phyloP scores from a whole-genome alignment of 2,888 invertebrate genomes.

The Coleophora deauratella region DNA sequence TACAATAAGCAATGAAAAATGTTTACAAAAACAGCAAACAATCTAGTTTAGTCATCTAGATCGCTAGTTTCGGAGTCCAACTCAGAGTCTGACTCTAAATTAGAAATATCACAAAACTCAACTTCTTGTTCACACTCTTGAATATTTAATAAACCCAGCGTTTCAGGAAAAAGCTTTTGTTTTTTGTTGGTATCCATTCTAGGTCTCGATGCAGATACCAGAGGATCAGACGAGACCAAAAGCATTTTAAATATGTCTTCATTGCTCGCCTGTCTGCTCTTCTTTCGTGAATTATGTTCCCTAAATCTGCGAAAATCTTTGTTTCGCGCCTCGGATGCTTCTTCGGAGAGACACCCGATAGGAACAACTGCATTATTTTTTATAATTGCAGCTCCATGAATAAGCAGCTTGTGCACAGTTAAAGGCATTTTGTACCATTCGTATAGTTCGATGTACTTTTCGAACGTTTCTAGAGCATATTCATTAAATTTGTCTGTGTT shows the following conservation, averaged over 20 bases:
- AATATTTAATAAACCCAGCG: neutral
- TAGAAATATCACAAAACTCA: too few relatives aligned
- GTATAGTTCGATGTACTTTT: slow-evolving; percentile 4
- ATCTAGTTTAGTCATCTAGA: too few relatives aligned
- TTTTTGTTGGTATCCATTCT: neutral
- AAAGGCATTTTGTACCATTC: slow-evolving; percentile 11
- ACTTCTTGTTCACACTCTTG: neutral
- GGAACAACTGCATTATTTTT: neutral
- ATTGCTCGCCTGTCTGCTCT: neutral
- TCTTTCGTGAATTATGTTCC: neutral
- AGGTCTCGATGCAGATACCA: too few relatives aligned
- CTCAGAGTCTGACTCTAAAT: slow-evolving; percentile 2
- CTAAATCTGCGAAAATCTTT: neutral
- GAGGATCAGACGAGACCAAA: too few relatives aligned
- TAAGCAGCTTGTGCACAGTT: slow-evolving; percentile 11
- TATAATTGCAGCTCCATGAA: slow-evolving; percentile 4
- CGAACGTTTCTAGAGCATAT: slow-evolving; percentile 4
- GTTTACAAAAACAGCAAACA: too few relatives aligned
- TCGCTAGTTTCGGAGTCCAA: too few relatives aligned
- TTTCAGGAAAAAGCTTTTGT: neutral
- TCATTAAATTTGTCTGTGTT: slow-evolving; percentile 5
- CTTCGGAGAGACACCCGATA: neutral
- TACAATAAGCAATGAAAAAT: too few relatives aligned
- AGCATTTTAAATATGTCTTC: slow-evolving; percentile 3
- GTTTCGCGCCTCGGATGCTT: neutral